phyloP scores from a whole-genome alignment of 2,888 invertebrate species.

The Meta bourneti region DNA sequence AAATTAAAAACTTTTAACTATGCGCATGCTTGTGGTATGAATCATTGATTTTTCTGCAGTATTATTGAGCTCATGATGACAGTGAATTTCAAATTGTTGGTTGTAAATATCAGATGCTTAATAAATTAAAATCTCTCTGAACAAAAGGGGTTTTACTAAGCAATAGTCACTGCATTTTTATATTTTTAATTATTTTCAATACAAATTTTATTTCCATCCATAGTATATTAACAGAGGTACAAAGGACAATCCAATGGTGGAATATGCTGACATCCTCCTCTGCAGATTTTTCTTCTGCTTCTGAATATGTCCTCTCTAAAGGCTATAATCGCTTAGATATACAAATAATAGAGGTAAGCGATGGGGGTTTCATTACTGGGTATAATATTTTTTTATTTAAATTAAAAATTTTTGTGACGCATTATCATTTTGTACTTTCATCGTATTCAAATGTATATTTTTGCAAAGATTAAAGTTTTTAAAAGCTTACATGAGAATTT shows the following conservation, averaged over 20 bases:
- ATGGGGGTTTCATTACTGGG: neutral
- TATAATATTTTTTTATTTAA: neutral
- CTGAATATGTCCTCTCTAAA: constrained; percentile 48
- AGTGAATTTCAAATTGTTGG: too few relatives aligned
- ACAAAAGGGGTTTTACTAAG: too few relatives aligned
- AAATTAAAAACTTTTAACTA: too few relatives aligned
- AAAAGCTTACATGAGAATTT: too few relatives aligned
- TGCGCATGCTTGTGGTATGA: too few relatives aligned
- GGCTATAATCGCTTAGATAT: constrained; percentile 60
- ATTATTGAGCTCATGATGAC: too few relatives aligned
- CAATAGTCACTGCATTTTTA: neutral
- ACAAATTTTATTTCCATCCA: neutral
- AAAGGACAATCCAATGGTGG: constrained; percentile 59
- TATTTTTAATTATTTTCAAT: neutral
- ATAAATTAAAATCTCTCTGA: too few relatives aligned
- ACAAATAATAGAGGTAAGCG: constrained; percentile 59
- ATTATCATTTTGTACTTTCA: neutral
- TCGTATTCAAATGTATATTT: too few relatives aligned
- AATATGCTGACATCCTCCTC: constrained; percentile 43
- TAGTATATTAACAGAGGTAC: constrained; percentile 55
- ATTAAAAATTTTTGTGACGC: neutral
- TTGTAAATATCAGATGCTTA: too few relatives aligned
- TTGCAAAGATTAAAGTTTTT: too few relatives aligned
- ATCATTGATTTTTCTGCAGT: too few relatives aligned
- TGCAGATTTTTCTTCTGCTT: constrained; percentile 25